phyloP scores from a whole-genome alignment of 2,113 vertebrate species.

The Bucco capensis region DNA sequence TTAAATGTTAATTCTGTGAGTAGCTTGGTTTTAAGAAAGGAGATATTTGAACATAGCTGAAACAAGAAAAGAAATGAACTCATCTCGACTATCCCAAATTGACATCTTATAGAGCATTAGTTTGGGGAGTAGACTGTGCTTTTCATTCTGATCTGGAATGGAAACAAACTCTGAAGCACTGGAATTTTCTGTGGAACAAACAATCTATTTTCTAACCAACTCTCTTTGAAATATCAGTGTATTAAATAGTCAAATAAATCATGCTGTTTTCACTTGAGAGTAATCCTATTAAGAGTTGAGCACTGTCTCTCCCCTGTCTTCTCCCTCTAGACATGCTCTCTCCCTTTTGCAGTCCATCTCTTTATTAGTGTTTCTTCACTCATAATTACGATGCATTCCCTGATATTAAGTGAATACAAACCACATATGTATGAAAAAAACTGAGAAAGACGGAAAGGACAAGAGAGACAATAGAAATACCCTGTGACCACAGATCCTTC shows the following conservation, averaged over 20 bases:
- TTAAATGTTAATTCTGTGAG: background rate
- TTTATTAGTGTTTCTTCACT: background rate
- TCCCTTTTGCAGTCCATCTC: background rate
- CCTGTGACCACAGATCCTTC: background rate
- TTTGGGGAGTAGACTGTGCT: background rate
- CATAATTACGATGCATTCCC: accelerated
- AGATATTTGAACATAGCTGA: background rate
- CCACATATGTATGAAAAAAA: accelerated
- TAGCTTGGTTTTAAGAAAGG: background rate
- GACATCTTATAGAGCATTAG: background rate
- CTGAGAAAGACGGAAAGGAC: background rate
- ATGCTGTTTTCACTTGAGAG: background rate
- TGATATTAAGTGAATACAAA: accelerated
- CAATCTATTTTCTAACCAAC: background rate
- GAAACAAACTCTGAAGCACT: background rate
- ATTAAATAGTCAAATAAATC: background rate
- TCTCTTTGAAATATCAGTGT: background rate
- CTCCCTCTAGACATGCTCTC: background rate
- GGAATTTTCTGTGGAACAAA: background rate
- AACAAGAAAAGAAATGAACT: background rate
- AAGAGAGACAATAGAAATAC: accelerated
- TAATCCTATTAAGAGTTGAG: accelerated
- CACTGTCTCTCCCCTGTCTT: background rate
- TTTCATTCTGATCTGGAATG: background rate
- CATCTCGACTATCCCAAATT: background rate